These are phyloP conservation scores for Aproaerema taeniolella DNA, from an alignment of 2,888 invertebrate species.

Conservation along the genomic window DNA sequence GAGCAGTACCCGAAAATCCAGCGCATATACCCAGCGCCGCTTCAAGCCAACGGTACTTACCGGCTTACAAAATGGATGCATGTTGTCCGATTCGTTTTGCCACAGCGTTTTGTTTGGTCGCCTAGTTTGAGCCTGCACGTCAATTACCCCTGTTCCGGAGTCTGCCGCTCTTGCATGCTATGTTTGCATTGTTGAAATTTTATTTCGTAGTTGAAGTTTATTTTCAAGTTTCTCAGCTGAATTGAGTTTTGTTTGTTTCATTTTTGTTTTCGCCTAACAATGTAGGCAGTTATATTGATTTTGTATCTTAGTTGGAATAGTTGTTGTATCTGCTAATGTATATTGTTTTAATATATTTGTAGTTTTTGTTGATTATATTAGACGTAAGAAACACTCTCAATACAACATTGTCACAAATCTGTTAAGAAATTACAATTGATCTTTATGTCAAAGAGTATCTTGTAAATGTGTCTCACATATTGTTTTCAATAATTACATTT, in stretches of 20 bases:
- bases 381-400: no score
- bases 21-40: slow-evolving; percentile 84
- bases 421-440: no score
- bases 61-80: slow-evolving; percentile 55
- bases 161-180: slow-evolving; percentile 57
- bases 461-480: no score
- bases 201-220: slow-evolving; percentile 41
- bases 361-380: no score
- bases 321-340: no score
- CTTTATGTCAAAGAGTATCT: no score
- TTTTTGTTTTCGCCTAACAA: slow-evolving; percentile 32
- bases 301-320: not conserved
- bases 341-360: no score
- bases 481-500: no score
- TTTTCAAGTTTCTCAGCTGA: slow-evolving; percentile 33
- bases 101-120: slow-evolving; percentile 45
- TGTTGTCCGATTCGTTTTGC: slow-evolving; percentile 46
- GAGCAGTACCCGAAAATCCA: slow-evolving; percentile 86
- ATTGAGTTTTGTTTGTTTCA: slow-evolving; percentile 32
- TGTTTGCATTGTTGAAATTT: slow-evolving; percentile 50
- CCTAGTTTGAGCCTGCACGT: slow-evolving; percentile 56
- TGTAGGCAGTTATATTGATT: not conserved
- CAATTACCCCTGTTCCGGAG: slow-evolving; percentile 53
- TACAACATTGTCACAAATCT: no score
- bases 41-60: slow-evolving; percentile 66